Evolutionary conservation across 2,888 invertebrate genomes (phyloP).

Genomic region (Idaea straminata): DNA sequence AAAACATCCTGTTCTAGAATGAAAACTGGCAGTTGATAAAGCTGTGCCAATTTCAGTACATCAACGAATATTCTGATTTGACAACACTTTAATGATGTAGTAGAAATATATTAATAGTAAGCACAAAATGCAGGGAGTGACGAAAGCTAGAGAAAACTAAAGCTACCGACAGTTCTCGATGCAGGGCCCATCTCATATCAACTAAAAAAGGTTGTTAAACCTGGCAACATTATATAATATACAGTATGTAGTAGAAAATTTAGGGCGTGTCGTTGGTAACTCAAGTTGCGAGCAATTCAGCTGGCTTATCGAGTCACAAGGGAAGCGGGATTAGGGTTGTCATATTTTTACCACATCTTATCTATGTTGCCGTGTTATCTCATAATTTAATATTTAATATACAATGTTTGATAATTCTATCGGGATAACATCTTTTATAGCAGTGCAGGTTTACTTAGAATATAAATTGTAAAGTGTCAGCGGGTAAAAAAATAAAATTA

Average conservation of each 20-base stretch:
- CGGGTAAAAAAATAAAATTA: too few relatives aligned
- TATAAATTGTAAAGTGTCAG: too few relatives aligned
- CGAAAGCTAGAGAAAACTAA: neutral
- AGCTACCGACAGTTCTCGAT: too few relatives aligned
- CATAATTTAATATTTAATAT: too few relatives aligned
- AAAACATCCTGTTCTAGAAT: too few relatives aligned
- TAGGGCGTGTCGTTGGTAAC: slow-evolving; percentile 9
- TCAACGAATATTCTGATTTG: too few relatives aligned
- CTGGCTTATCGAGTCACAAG: slow-evolving; percentile 43
- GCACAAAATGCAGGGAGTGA: neutral
- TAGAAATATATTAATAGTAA: neutral
- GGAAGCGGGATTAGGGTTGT: slow-evolving; percentile 32
- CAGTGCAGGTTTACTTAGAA: too few relatives aligned
- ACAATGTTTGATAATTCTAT: too few relatives aligned
- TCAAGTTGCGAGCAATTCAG: slow-evolving; percentile 45
- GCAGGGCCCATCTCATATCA: neutral
- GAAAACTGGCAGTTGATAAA: too few relatives aligned
- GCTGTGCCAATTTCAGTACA: too few relatives aligned
- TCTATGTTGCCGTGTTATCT: slow-evolving; percentile 1
- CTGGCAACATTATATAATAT: neutral
- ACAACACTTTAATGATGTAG: neutral
- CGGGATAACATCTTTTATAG: too few relatives aligned
- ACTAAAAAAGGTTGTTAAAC: neutral
- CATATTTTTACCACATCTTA: slow-evolving; percentile 11
- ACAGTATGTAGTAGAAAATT: slow-evolving; percentile 20